Base-by-base conservation (phyloP, 37 sponge, comb jelly and placozoan genomes). In the Beroe ovata region DNA sequence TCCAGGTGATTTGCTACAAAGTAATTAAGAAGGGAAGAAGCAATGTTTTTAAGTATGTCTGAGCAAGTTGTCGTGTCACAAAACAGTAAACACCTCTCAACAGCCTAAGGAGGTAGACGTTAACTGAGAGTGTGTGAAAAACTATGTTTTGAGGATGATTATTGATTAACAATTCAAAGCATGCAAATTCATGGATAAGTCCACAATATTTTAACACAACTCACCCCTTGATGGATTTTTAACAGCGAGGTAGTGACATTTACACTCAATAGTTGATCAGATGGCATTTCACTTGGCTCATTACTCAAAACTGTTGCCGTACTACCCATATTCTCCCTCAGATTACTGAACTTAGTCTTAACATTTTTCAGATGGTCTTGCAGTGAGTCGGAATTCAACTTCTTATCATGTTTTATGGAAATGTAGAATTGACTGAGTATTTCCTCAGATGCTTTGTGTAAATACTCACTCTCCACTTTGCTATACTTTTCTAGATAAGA, bases 401-500 rank as follows among this genome's bases (percentile, higher is more conserved):
- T 77, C 54, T 77, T 77, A 20, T 77, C 84, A 77, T 77, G 84
- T 16, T 77, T 77, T 21, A 77, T 77, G 0, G 54, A 77, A 77
- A 21, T 38, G 33, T 77, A 77, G 54, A 77, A 77, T 35, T 77
- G 54, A 16, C 41, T 42, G n/a, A 77, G 84, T 6, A 77, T 77
- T 25, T 77, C 84, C 84, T 77, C 54, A 36, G 84, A 77, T 20
- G 84, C 42, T 42, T 41, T 77, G 54, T 21, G 42, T 25, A 77
- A 23, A 77, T 77, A 77, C 25, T 77, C 84, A 16, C 23, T 39
- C 25, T 77, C 84, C 3, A 54, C 25, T 33, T 77, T 14, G 20
- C 84, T 77, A 35, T 77, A 77, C 21, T 77, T 77, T 0, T 30
- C 20, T 21, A 77, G 84, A 42, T 77, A 77, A 21, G 84, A 77